A percentile compares a stretch with the other conserved stretches of the same genome.
phyloP scores from a whole-genome alignment of 2,888 invertebrate species.

The Sesia apiformis region DNA sequence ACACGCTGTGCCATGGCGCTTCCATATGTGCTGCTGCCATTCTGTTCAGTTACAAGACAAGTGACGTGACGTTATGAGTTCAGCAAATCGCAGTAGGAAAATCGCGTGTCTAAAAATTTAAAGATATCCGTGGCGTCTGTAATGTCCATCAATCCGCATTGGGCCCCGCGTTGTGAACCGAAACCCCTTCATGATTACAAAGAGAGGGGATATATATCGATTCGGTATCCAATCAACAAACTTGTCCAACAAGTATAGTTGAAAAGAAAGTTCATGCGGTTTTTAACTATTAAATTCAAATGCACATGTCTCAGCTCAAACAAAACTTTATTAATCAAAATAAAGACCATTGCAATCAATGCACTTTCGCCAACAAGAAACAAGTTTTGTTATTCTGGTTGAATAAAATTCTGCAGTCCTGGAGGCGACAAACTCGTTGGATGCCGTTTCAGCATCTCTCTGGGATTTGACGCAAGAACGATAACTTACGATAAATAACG shows the following conservation, averaged over 20 bases:
- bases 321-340: neutral
- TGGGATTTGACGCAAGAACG: neutral
- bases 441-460: neutral
- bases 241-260: neutral
- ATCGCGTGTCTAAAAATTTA: too few species aligned
- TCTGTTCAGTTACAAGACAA: conserved; percentile 19
- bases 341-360: neutral
- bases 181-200: too few species aligned
- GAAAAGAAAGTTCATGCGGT: neutral
- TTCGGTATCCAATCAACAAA: too few species aligned
- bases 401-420: neutral
- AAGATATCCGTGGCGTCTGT: too few species aligned
- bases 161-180: too few species aligned
- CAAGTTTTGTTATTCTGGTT: neutral
- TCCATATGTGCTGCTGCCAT: conserved; percentile 73
- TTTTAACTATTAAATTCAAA: neutral
- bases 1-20: conserved; percentile 83
- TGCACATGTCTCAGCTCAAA: neutral
- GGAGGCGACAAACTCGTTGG: neutral
- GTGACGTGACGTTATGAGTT: too few species aligned
- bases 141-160: too few species aligned
- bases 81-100: too few species aligned
- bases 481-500: neutral
- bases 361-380: neutral
- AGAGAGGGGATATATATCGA: too few species aligned